phyloP scores from a whole-genome alignment of 2,888 invertebrate species.

The Drosophila atripex region DNA sequence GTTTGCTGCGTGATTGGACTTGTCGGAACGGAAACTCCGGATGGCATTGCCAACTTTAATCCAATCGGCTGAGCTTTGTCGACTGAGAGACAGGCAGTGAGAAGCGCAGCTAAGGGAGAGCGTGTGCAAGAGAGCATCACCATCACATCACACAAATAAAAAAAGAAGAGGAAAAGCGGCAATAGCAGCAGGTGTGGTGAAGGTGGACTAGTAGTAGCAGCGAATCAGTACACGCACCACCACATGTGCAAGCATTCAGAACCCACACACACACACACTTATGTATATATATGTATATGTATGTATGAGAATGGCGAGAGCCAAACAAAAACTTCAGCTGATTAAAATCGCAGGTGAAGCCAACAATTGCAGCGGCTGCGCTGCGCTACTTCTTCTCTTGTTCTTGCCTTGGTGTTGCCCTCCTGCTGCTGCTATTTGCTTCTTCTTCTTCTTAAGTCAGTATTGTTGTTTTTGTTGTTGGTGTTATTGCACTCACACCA shows the following conservation, averaged over 20 bases:
- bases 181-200: slow-evolving; percentile 72
- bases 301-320: slow-evolving; percentile 20
- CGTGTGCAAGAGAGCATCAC: slow-evolving; percentile 6
- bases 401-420: neutral
- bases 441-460: neutral
- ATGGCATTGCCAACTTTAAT: slow-evolving; percentile 57
- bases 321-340: slow-evolving; percentile 61
- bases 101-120: slow-evolving; percentile 18
- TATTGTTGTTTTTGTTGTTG: neutral
- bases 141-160: too few species aligned
- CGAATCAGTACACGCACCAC: slow-evolving; percentile 10
- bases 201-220: slow-evolving; percentile 46
- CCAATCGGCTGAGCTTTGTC: slow-evolving; percentile 25
- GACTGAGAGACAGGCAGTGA: slow-evolving; percentile 1
- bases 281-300: too few species aligned
- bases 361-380: slow-evolving; percentile 31
- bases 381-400: slow-evolving; percentile 9
- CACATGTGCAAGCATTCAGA: slow-evolving; percentile 4
- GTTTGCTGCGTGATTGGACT: neutral
- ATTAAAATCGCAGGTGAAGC: slow-evolving; percentile 72
- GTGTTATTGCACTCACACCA: slow-evolving; percentile 20
- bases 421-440: slow-evolving; percentile 6
- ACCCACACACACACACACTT: slow-evolving; percentile 9
- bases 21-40: neutral
- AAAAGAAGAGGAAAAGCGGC: slow-evolving; percentile 18